phyloP scores from a whole-genome alignment of 2,888 invertebrate species.

The Biston betularia region DNA sequence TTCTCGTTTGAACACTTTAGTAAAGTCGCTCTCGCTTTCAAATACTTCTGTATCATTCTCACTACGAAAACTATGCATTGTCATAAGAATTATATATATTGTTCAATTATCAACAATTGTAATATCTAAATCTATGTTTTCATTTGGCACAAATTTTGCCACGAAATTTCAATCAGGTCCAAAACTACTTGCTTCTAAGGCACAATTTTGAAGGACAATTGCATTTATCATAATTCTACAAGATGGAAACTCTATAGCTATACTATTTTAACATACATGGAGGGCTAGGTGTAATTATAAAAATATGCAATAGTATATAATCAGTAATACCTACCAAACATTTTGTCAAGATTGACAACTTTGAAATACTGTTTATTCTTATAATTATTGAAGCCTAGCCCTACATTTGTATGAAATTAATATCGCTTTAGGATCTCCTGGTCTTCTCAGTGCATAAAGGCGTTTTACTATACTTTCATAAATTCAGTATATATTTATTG shows the following conservation, averaged over 20 bases:
- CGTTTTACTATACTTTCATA: too few species aligned
- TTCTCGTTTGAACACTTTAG: conserved; percentile 33
- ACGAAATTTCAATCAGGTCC: conserved; percentile 53
- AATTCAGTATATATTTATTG: too few species aligned
- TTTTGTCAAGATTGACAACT: too few species aligned
- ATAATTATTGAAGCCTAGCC: too few species aligned
- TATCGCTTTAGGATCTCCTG: too few species aligned
- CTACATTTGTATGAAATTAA: too few species aligned
- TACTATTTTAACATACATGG: not conserved
- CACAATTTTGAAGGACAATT: conserved; percentile 67
- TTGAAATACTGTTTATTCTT: too few species aligned
- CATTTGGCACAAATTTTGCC: conserved; percentile 73
- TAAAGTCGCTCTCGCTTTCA: conserved; percentile 45
- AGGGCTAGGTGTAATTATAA: too few species aligned
- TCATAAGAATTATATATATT: conserved; percentile 49
- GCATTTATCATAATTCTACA: conserved; percentile 24
- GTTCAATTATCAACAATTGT: conserved; percentile 52
- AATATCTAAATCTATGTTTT: conserved; percentile 45
- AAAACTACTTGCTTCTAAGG: conserved; percentile 74
- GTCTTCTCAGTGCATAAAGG: too few species aligned
- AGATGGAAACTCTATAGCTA: too few species aligned
- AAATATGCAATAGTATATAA: too few species aligned
- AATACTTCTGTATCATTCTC: conserved; percentile 47
- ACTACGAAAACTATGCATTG: conserved; percentile 53
- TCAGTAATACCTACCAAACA: too few species aligned